A percentile compares a stretch with the other conserved stretches of the same genome.
Conservation (phyloP, 2,797 vertebrate species). For the Pseudomugil tenellus region DNA sequence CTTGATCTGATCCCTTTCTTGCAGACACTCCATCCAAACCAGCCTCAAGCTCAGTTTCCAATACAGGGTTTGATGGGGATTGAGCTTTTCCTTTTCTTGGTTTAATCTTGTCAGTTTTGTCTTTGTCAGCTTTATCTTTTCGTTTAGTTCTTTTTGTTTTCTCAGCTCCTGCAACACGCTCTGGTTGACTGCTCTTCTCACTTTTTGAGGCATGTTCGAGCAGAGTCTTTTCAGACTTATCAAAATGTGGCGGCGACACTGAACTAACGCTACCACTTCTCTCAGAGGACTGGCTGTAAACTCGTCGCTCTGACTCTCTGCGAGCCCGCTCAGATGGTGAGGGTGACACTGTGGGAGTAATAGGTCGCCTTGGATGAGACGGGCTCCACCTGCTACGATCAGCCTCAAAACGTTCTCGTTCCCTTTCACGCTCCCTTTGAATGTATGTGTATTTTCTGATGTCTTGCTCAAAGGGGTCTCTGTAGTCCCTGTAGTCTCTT, state of each 20-base stretch:
- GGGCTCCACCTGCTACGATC: constrained; percentile 96
- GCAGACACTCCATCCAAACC: constrained; percentile 84
- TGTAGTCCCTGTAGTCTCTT: constrained; percentile 93
- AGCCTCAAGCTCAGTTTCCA: constrained; percentile 87
- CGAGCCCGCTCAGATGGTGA: constrained; percentile 91
- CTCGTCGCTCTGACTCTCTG: constrained; percentile 91
- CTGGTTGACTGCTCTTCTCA: constrained; percentile 87
- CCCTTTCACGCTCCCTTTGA: constrained; percentile 93
- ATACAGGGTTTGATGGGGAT: constrained; percentile 88
- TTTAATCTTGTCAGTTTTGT: constrained; percentile 90
- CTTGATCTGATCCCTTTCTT: constrained; percentile 87
- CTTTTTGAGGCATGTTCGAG: constrained; percentile 88
- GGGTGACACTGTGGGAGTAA: constrained; percentile 90
- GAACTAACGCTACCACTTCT: constrained; percentile 96
- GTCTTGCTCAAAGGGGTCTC: constrained; percentile 97
- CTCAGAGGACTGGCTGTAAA: constrained; percentile 96
- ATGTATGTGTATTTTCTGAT: constrained; percentile 97
- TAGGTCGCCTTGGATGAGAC: constrained; percentile 88
- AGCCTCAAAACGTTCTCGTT: constrained; percentile 93
- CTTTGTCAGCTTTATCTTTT: constrained; percentile 92
- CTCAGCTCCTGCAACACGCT: constrained; percentile 82
- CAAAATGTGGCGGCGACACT: constrained; percentile 91
- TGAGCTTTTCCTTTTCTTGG: constrained; percentile 90
- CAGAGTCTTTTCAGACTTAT: constrained; percentile 90
- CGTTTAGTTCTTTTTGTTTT: constrained; percentile 90